phyloP scores from a whole-genome alignment of 2,113 vertebrate species.

The Cynopterus brachyotis region DNA sequence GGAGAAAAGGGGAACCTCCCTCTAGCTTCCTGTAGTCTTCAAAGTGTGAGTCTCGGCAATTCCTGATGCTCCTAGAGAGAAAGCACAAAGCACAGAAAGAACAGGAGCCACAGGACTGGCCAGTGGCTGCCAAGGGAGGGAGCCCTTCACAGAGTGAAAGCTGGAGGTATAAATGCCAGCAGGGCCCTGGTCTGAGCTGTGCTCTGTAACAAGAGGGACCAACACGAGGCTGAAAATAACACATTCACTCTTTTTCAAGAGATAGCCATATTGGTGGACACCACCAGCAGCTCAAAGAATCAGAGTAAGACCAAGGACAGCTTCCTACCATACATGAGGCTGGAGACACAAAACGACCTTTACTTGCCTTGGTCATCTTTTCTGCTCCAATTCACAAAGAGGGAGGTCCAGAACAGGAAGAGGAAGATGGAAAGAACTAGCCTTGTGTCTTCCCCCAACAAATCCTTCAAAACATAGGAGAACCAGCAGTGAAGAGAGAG shows the following conservation, averaged over 20 bases:
- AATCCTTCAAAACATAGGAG: not conserved
- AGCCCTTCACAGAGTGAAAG: not conserved
- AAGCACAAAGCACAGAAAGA: not conserved
- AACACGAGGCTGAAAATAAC: not conserved
- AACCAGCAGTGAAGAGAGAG: rapidly evolving
- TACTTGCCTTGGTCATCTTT: not conserved
- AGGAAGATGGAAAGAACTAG: no score
- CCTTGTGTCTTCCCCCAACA: not conserved
- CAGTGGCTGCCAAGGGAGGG: no score
- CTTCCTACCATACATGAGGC: not conserved
- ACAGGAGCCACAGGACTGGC: not conserved
- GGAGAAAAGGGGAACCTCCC: not conserved
- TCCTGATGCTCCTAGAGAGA: not conserved
- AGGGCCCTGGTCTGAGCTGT: not conserved
- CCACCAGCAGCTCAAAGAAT: not conserved
- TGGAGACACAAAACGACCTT: not conserved
- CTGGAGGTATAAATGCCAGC: not conserved
- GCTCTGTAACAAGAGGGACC: not conserved
- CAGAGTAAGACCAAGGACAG: not conserved
- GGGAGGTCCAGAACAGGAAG: not conserved
- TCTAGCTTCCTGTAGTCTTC: not conserved
- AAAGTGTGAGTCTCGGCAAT: not conserved
- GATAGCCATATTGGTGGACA: not conserved
- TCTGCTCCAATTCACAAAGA: not conserved
- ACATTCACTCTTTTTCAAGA: not conserved